Conservation (phyloP, 2,888 invertebrate species). For the Drosophila flavopinicola region DNA sequence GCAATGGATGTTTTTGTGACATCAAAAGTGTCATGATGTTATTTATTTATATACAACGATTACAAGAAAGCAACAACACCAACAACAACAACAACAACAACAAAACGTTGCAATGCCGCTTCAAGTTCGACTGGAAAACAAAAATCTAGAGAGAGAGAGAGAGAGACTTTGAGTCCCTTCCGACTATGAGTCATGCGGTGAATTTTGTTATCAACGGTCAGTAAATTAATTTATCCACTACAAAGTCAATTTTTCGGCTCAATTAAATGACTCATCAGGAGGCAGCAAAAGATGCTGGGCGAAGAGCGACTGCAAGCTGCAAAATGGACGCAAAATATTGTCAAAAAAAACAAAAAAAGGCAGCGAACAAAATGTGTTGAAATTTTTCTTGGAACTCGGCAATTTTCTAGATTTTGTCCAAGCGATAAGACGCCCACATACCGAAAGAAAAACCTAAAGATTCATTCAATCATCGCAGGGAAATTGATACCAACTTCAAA, state of each 20-base stretch:
- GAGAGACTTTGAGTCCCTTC: slow-evolving; percentile 8
- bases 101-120: slow-evolving; percentile 20
- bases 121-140: slow-evolving; percentile 15
- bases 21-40: slow-evolving; percentile 22
- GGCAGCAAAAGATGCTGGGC: slow-evolving; percentile 30
- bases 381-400: slow-evolving; percentile 62
- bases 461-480: slow-evolving; percentile 75
- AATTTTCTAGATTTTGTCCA: slow-evolving; percentile 61
- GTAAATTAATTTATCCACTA: slow-evolving; percentile 74
- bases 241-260: slow-evolving; percentile 74
- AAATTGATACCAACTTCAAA: slow-evolving; percentile 72
- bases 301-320: slow-evolving; percentile 21
- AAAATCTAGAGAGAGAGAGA: not conserved
- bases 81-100: too few species aligned
- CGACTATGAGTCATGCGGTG: slow-evolving; percentile 50
- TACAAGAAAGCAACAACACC: slow-evolving; percentile 16
- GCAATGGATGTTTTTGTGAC: slow-evolving; percentile 19
- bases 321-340: slow-evolving; percentile 25
- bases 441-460: slow-evolving; percentile 26
- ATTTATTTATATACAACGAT: slow-evolving; percentile 32
- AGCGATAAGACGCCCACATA: slow-evolving; percentile 65
- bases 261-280: slow-evolving; percentile 77
- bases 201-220: slow-evolving; percentile 47
- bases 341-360: slow-evolving; percentile 24
- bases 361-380: slow-evolving; percentile 32